Conservation (phyloP, 2,113 vertebrate species). For the Microtus montanus region DNA sequence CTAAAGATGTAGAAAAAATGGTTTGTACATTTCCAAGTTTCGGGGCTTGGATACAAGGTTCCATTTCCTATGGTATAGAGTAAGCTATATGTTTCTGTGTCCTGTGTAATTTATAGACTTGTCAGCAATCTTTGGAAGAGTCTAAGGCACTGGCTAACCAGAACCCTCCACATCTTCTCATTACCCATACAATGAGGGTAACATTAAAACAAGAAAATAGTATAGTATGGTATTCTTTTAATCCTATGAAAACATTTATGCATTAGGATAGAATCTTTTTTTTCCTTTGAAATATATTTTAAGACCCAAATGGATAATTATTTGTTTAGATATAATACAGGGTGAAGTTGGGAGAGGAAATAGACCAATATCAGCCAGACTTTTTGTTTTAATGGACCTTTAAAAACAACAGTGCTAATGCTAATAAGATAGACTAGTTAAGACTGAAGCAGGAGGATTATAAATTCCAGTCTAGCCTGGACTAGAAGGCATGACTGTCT, state of each 20-base stretch:
- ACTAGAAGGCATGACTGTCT: neutral
- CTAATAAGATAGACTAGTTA: neutral
- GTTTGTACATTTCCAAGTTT: neutral
- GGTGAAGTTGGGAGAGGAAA: neutral
- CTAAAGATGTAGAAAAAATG: neutral
- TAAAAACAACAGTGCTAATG: neutral
- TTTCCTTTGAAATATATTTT: neutral
- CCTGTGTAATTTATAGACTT: neutral
- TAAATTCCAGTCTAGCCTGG: neutral
- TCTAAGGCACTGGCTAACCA: neutral
- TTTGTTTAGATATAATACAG: neutral
- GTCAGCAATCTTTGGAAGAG: neutral
- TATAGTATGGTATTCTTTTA: neutral
- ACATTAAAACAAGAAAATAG: neutral
- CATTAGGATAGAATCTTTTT: neutral
- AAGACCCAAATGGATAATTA: neutral
- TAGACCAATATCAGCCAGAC: neutral
- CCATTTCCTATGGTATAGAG: neutral
- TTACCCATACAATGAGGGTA: neutral
- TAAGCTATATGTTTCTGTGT: neutral
- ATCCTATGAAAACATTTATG: neutral
- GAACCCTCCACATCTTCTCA: neutral
- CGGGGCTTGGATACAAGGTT: neutral
- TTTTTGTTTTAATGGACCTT: neutral
- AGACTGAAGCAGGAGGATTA: neutral